These are phyloP conservation scores for Crotalus helleri DNA, from an alignment of 2,113 vertebrate genomes.

Conservation along the genomic window DNA sequence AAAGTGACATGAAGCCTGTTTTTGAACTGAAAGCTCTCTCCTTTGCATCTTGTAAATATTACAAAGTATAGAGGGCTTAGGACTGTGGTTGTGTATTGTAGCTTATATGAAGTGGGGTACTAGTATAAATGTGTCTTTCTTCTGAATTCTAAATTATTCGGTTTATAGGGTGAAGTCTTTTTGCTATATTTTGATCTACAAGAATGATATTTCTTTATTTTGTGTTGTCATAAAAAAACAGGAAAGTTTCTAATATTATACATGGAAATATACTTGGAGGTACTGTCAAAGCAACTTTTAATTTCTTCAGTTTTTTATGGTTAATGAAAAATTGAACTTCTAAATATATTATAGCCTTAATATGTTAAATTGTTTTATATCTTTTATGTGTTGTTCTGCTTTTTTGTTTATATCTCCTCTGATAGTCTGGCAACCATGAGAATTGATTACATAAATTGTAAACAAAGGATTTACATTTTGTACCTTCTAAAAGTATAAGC, in stretches of 20 bases:
- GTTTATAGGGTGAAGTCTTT: neutral
- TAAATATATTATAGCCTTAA: conserved; percentile 1
- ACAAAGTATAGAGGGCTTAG: neutral
- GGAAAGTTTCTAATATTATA: neutral
- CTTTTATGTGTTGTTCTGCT: neutral
- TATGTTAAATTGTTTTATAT: conserved; percentile 24
- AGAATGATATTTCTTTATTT: neutral
- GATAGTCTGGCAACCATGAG: neutral
- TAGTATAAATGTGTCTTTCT: neutral
- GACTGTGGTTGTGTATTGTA: neutral
- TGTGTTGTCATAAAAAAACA: neutral
- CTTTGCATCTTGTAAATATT: neutral
- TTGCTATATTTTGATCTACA: neutral
- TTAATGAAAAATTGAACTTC: conserved; percentile 36
- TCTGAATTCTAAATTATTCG: neutral
- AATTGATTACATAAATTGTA: neutral
- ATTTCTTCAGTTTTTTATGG: conserved; percentile 25
- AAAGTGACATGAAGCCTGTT: neutral
- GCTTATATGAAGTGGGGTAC: neutral
- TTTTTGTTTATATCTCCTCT: neutral
- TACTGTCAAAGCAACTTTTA: neutral
- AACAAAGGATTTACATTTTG: neutral
- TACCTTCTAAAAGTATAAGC: neutral
- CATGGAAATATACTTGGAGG: neutral
- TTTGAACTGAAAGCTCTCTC: neutral